A percentile compares a stretch with the other conserved stretches of the same genome.
Conservation (phyloP, 2,797 vertebrate species). For the Distichodus sexfasciatus region DNA sequence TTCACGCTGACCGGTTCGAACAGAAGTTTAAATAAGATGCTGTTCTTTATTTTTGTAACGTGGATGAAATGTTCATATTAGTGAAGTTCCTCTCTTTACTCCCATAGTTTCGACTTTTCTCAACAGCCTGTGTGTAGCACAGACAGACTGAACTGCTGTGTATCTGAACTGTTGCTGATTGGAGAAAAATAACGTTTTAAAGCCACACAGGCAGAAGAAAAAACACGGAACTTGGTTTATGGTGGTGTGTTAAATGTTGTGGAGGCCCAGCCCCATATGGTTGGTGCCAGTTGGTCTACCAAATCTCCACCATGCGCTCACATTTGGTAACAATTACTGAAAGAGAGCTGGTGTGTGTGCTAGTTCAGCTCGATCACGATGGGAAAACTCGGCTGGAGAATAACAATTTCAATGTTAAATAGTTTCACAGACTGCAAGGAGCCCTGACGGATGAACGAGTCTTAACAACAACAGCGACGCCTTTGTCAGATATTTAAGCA, state of each 20-base stretch:
- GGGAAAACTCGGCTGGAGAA: not conserved
- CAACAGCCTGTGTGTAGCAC: not conserved
- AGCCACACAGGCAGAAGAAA: constrained; percentile 1
- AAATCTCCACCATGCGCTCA: not conserved
- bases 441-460: not conserved
- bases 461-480: constrained; percentile 1
- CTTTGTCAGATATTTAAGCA: constrained; percentile 20
- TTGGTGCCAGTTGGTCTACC: too few species aligned
- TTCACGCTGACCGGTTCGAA: constrained; percentile 16
- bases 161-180: constrained; percentile 7
- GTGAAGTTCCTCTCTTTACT: constrained; percentile 23
- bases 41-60: constrained; percentile 53
- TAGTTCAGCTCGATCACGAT: not conserved
- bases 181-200: not conserved
- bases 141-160: constrained; percentile 5
- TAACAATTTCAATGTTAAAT: not conserved
- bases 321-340: not conserved
- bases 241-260: not conserved
- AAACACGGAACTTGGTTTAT: constrained; percentile 3
- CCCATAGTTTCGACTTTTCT: constrained; percentile 22
- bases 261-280: not conserved
- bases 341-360: not conserved
- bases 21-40: constrained; percentile 37
- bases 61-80: constrained; percentile 34
- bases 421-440: not conserved